phyloP scores from a whole-genome alignment of 2,888 invertebrate species.

The Scaptomyza flava region DNA sequence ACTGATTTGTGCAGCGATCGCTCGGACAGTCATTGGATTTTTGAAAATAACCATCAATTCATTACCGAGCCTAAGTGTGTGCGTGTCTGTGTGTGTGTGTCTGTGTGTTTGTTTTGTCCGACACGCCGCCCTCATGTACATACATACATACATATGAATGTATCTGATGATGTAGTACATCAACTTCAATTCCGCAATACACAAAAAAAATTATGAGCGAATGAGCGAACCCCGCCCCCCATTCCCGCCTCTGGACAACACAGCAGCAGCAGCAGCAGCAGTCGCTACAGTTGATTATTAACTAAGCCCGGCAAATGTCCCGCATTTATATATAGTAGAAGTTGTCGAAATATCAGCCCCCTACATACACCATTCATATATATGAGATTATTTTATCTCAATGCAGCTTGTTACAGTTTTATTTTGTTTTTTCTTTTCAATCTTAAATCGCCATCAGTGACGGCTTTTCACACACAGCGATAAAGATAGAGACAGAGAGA shows the following conservation, averaged over 20 bases:
- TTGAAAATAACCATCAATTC: constrained; percentile 80
- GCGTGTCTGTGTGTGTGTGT: constrained; percentile 28
- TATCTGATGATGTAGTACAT: constrained; percentile 54
- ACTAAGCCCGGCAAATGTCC: constrained; percentile 76
- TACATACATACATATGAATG: constrained; percentile 6
- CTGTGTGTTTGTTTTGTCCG: constrained; percentile 26
- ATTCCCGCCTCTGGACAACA: too few relatives aligned
- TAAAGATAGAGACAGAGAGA: constrained; percentile 8
- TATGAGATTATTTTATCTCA: constrained; percentile 73
- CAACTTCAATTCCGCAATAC: constrained; percentile 74
- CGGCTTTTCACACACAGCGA: constrained; percentile 53
- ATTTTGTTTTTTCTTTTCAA: constrained; percentile 45
- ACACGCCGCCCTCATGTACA: constrained; percentile 70
- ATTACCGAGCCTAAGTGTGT: constrained; percentile 55
- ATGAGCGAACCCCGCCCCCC: constrained; percentile 21
- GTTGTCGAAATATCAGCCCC: constrained; percentile 34
- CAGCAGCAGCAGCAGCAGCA: constrained; percentile 9
- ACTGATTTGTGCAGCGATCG: constrained; percentile 83
- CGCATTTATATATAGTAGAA: constrained; percentile 57
- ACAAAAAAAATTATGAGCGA: constrained; percentile 25
- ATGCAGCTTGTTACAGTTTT: constrained; percentile 58
- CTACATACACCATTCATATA: constrained; percentile 15
- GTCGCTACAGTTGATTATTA: constrained; percentile 66
- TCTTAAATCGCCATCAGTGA: constrained; percentile 67
- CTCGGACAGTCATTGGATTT: constrained; percentile 84